phyloP scores from a whole-genome alignment of 2,888 invertebrate genomes.

The Epinotia nisella region DNA sequence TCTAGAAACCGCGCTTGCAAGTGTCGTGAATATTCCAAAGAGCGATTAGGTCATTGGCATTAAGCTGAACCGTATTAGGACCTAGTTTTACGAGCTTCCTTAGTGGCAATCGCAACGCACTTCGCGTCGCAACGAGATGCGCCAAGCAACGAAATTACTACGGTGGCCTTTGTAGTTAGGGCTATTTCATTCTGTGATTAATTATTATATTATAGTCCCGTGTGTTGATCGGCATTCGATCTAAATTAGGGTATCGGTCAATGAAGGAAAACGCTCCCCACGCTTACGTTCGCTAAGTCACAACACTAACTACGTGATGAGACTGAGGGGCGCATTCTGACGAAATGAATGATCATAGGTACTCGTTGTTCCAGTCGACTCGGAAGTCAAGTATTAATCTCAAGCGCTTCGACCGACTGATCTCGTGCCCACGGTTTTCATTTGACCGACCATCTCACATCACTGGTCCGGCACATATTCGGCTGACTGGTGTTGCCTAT shows the following conservation, averaged over 20 bases:
- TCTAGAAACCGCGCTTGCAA: slow-evolving; percentile 10
- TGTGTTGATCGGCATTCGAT: too few relatives aligned
- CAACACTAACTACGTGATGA: too few relatives aligned
- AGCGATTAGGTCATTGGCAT: slow-evolving; percentile 17
- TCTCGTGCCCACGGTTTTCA: slow-evolving; percentile 3
- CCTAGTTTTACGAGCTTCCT: not conserved
- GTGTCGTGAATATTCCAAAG: not conserved
- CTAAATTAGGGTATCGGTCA: too few relatives aligned
- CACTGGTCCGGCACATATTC: not conserved
- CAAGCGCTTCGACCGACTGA: not conserved
- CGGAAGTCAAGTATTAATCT: not conserved
- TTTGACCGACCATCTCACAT: not conserved
- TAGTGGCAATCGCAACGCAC: not conserved
- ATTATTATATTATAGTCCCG: too few relatives aligned
- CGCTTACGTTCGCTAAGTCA: too few relatives aligned
- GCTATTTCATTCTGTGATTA: too few relatives aligned
- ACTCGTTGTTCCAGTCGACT: too few relatives aligned
- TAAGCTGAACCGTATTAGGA: not conserved
- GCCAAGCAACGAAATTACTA: not conserved
- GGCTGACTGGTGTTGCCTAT: not conserved
- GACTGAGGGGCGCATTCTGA: too few relatives aligned
- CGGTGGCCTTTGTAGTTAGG: not conserved
- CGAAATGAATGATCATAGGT: too few relatives aligned
- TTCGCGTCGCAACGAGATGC: not conserved
- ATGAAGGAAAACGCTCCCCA: too few relatives aligned